These are phyloP conservation scores for Listrodromus nycthemerus DNA, from an alignment of 2,888 invertebrate genomes.

Conservation along the genomic window DNA sequence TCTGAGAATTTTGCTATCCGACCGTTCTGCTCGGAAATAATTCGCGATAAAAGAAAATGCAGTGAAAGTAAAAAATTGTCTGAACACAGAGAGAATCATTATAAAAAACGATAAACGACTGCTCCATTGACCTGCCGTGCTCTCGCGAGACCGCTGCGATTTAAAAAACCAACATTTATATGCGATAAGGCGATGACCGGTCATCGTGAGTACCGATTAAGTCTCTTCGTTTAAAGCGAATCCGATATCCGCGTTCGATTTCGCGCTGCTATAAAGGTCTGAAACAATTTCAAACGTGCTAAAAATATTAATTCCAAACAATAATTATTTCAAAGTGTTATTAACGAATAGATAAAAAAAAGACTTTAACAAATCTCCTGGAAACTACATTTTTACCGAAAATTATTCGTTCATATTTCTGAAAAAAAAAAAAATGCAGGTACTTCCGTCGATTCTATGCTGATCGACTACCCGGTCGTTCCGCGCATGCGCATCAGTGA, in stretches of 20 bases:
- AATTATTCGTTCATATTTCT: too few species aligned
- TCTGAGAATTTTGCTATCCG: constrained; percentile 5
- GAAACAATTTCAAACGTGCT: too few species aligned
- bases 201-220: constrained; percentile 36
- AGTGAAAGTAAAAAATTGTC: constrained; percentile 49
- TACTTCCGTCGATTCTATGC: constrained; percentile 55
- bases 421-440: too few species aligned
- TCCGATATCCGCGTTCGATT: constrained; percentile 24
- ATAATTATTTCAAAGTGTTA: too few species aligned
- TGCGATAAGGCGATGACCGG: constrained; percentile 32
- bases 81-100: constrained; percentile 55
- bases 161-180: constrained; percentile 42
- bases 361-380: too few species aligned
- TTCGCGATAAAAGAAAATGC: constrained; percentile 43
- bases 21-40: constrained; percentile 12
- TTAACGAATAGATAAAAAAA: too few species aligned
- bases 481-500: not conserved
- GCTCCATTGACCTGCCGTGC: constrained; percentile 39
- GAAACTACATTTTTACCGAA: too few species aligned
- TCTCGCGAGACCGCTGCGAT: constrained; percentile 8
- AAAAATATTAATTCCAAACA: too few species aligned
- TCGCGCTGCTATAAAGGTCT: too few species aligned
- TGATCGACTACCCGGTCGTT: constrained; percentile 55
- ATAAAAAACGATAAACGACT: constrained; percentile 59
- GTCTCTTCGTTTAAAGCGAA: not conserved